Evolutionary conservation across 2,797 vertebrate species (phyloP).

Genomic region (Sebastes cheni): DNA sequence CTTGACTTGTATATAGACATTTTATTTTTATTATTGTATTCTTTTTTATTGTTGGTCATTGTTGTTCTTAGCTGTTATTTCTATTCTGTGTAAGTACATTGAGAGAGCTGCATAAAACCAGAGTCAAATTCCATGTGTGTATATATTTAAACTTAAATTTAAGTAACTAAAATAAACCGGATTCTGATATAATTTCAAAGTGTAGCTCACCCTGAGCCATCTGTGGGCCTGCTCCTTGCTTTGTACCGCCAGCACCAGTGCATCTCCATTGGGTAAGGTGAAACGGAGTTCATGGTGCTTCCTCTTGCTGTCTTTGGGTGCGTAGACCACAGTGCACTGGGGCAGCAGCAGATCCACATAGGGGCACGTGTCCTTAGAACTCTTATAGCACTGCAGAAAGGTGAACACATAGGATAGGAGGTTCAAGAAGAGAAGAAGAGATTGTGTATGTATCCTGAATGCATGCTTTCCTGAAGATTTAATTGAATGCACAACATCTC

Average conservation of each 20-base stretch:
- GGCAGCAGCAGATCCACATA: constrained; percentile 89
- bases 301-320: constrained; percentile 93
- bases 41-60: too few species aligned
- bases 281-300: constrained; percentile 97
- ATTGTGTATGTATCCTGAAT: neutral
- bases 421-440: neutral
- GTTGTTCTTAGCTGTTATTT: too few species aligned
- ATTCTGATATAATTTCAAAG: too few species aligned
- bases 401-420: neutral
- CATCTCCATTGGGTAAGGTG: constrained; percentile 88
- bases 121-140: too few species aligned
- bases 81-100: too few species aligned
- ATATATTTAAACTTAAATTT: too few species aligned
- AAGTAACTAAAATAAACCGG: too few species aligned
- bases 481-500: constrained; percentile 4
- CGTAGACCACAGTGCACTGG: constrained; percentile 88
- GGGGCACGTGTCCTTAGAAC: constrained; percentile 92
- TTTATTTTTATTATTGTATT: too few species aligned
- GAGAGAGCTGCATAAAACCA: too few species aligned
- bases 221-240: constrained; percentile 96
- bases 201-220: constrained; percentile 89
- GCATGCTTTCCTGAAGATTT: neutral
- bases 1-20: too few species aligned
- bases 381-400: constrained; percentile 92
- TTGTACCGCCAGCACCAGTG: constrained; percentile 92